Evolutionary conservation across 1,140 invertebrate species (phyloP).

Genomic region (Drosophila santomea): DNA sequence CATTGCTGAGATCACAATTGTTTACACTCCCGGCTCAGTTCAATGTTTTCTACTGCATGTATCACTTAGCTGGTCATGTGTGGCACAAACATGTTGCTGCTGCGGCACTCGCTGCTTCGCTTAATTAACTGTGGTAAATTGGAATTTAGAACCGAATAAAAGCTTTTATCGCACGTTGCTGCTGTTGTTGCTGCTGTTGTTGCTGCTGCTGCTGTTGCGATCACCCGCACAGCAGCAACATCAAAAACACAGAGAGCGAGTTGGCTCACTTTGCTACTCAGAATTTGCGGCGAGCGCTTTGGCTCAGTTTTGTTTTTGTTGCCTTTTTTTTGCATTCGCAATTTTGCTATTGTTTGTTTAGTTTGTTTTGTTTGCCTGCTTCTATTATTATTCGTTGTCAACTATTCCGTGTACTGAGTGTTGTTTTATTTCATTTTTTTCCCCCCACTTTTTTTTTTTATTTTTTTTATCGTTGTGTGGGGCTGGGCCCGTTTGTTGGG

Average conservation of each 20-base stretch:
- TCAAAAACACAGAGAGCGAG: constrained; percentile 20
- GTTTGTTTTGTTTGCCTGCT: constrained; percentile 64
- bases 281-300: constrained; percentile 25
- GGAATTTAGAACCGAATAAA: constrained; percentile 42
- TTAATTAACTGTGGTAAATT: constrained; percentile 34
- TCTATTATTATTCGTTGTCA: constrained; percentile 72
- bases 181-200: not conserved
- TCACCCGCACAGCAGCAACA: constrained; percentile 42
- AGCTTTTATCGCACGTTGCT: constrained; percentile 61
- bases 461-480: constrained; percentile 25
- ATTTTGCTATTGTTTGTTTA: constrained; percentile 63
- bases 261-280: constrained; percentile 20
- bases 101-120: constrained; percentile 28
- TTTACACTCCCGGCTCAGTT: constrained; percentile 16
- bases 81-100: constrained; percentile 25
- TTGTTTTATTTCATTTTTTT: constrained; percentile 26
- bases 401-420: constrained; percentile 71
- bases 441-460: not conserved
- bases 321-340: constrained; percentile 44
- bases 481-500: constrained; percentile 55
- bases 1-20: constrained; percentile 66
- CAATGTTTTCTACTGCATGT: constrained; percentile 20
- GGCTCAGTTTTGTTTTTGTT: constrained; percentile 32
- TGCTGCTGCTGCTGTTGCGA: too few relatives aligned
- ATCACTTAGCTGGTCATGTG: constrained; percentile 28